Evolutionary conservation across 2,888 invertebrate species (phyloP).

Genomic region (Alviniconcha strummeri): DNA sequence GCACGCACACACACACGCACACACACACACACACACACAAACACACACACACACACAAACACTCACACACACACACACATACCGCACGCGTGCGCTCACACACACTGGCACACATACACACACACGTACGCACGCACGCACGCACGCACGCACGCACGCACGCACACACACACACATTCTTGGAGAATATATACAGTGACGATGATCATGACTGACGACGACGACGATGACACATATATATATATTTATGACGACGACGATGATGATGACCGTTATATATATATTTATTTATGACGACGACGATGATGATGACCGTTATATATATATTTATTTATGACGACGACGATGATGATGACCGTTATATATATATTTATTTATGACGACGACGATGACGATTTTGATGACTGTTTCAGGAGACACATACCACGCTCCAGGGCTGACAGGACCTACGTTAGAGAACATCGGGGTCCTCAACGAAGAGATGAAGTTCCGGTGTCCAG

Average conservation of each 20-base stretch:
- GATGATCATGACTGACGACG: background rate
- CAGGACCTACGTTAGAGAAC: slow-evolving; percentile 26
- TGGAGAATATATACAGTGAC: no score
- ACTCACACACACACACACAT: no score
- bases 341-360: background rate
- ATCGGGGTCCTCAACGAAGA: slow-evolving; percentile 26
- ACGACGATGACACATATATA: background rate
- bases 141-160: no score
- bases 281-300: background rate
- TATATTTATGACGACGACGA: background rate
- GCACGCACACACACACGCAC: no score
- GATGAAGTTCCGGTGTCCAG: slow-evolving; percentile 30
- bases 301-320: background rate
- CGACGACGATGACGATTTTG: background rate
- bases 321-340: background rate
- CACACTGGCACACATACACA: no score
- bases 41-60: no score
- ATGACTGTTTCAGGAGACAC: slow-evolving; percentile 15
- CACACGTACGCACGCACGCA: no score
- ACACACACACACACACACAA: no score
- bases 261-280: background rate
- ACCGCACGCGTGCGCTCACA: no score
- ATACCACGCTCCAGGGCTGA: slow-evolving; percentile 31
- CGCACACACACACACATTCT: no score
- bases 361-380: background rate